Base-by-base conservation (phyloP, 2,888 invertebrate species). In the Cremastinae sp. region DNA sequence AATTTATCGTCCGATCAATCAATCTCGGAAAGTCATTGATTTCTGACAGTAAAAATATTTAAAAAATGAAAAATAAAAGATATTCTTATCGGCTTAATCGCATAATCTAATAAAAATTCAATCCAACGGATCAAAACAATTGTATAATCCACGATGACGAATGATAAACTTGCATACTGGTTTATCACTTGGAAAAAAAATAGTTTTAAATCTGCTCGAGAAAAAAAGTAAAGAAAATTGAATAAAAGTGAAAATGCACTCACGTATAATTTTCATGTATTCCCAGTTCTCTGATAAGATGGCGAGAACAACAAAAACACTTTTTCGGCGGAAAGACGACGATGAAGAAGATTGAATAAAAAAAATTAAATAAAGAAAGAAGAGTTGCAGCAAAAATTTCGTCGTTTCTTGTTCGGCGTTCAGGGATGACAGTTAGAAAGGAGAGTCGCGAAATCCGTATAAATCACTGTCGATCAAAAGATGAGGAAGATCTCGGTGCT, bases 401-500 rank as follows among this genome's bases (percentile, higher is more conserved):
- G 2, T 41, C 9, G 2, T 16, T 16, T 49, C 1, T 14, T 2
- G n/a, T 45, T 12, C 12, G 45, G 12, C 22, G n/a, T 14, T 12
- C 2, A 16, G 10, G 20, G 22, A 36, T 38, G n/a, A 0, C n/a
- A 20, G 49, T 2, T 9, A 10, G 22, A 58, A n/a, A 51, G 49
- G n/a, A 58, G 53, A 41, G 10, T 49, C 16, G 53, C 9, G 43
- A 22, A 41, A 20, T 20, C 59, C 43, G 22, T n/a, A n/a, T 0
- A 34, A 20, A 9, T 16, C 16, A 34, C 38, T 66, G 43, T 75
- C 64, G 69, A 73, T 76, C 72, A 58, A 53, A 49, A 53, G 71
- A 69, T 78, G 56, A 64, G 69, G 45, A 74, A 65, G 70, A 43
- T 74, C 64, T 74, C 75, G 78, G 82, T 88, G 86, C 83, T 87